phyloP scores from a whole-genome alignment of 2,888 invertebrate genomes.

The Liodrosophila aerea region DNA sequence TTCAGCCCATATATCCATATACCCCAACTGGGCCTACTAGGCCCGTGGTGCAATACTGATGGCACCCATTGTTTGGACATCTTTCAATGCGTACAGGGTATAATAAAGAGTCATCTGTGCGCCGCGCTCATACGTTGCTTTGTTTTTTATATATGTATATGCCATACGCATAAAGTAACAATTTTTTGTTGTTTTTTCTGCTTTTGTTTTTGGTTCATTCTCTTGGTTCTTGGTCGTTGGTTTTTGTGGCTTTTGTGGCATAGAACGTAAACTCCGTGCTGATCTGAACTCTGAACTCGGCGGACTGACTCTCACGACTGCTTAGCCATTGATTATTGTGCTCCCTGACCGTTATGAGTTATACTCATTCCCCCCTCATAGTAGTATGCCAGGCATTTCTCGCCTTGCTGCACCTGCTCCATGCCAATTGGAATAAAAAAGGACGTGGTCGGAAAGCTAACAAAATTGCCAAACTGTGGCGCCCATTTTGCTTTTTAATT shows the following conservation, averaged over 20 bases:
- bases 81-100: neutral
- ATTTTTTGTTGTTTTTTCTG: conserved; percentile 45
- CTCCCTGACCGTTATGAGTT: conserved; percentile 18
- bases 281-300: neutral
- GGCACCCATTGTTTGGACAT: neutral
- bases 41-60: no score
- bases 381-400: neutral
- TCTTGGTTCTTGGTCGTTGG: no score
- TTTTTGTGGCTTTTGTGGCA: conserved; percentile 17
- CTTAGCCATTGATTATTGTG: conserved; percentile 59
- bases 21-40: no score
- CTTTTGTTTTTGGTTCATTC: neutral
- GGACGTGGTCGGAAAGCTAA: conserved; percentile 2
- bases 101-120: conserved; percentile 31
- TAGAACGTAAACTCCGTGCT: neutral
- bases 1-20: no score
- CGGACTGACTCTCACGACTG: conserved; percentile 25
- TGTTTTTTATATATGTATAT: conserved; percentile 27
- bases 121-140: conserved; percentile 16
- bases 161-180: conserved; percentile 60
- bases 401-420: neutral
- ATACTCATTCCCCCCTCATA: no score
- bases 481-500: conserved; percentile 12
- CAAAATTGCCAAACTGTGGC: conserved; percentile 3
- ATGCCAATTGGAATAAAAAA: neutral